Conservation (phyloP, 2,888 invertebrate genomes). For the Anorthoa munda region DNA sequence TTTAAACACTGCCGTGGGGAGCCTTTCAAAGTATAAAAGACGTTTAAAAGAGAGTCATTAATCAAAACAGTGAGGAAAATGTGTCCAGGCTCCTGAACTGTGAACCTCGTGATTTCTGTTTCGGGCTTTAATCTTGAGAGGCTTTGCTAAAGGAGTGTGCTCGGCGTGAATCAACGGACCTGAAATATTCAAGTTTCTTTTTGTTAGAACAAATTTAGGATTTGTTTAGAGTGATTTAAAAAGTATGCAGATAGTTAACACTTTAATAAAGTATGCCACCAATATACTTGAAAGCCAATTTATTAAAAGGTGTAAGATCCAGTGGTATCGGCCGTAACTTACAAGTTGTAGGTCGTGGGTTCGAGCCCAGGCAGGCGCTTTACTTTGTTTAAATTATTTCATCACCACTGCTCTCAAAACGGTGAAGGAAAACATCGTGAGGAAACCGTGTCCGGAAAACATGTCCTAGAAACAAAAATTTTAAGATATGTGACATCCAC, state of each 20-base stretch:
- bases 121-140: conserved; percentile 29
- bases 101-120: conserved; percentile 54
- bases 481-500: too few species aligned
- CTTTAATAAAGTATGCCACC: too few species aligned
- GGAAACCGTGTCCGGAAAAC: too few species aligned
- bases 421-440: too few species aligned
- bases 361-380: too few species aligned
- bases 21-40: conserved; percentile 66
- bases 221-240: neutral
- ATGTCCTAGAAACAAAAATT: too few species aligned
- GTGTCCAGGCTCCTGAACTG: conserved; percentile 34
- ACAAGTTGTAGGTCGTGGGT: too few species aligned
- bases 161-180: conserved; percentile 27
- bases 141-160: conserved; percentile 27
- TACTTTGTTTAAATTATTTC: too few species aligned
- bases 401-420: too few species aligned
- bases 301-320: too few species aligned
- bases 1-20: conserved; percentile 63
- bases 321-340: too few species aligned
- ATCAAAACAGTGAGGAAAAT: conserved; percentile 69
- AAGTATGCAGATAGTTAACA: neutral
- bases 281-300: too few species aligned
- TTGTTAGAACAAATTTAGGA: neutral
- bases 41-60: conserved; percentile 68
- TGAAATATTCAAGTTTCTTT: conserved; percentile 32